Evolutionary conservation across 2,888 invertebrate genomes (phyloP), one percentile per base, ranked within the genome.

Genomic region (Timema podura): DNA sequence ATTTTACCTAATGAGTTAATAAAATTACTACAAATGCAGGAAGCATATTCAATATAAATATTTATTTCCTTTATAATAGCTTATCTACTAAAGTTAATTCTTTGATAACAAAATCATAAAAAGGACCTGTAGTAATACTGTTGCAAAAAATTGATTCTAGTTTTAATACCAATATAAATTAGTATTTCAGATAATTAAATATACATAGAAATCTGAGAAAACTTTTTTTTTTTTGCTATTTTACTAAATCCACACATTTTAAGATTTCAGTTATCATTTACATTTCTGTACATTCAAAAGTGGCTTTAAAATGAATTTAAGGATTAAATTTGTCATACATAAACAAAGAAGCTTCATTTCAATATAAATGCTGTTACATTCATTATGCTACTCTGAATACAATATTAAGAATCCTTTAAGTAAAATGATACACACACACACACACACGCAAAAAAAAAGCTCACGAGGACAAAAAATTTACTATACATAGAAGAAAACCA

Each of bases 351-450:
- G 11, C 11, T 49, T 49, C 49, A 49, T 45, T 44, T 61, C 45
- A 61, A 44, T 61, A 61, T 61, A 61, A 61, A 61, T 61, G 61
- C 61, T 61, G 30, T 45, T 44, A 61, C 61, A 61, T 61, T 61
- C 30, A 61, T 44, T 61, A 61, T 45, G 45, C 61, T 61, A 61
- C 61, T 61, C 30, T 61, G 61, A 7, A n/a, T n/a, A n/a, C n/a
- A 61, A 61, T 61, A 61, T 45, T 44, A 61, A 44, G 30, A 61
- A 61, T 61, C 61, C 61, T 44, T 61, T 44, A 44, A 45, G 30
- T 44, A 44, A 61, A 61, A 61, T 61, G 61, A 45, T 45, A 61
- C 61, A n/a, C 61, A 61, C 61, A 61, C 30, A 61, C 9, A 61
- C 30, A 61, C 61, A 61, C 61, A 61, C 45, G 61, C 61, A 61